Base-by-base conservation (phyloP, 2,888 invertebrate species). In the Epinotia ramella region DNA sequence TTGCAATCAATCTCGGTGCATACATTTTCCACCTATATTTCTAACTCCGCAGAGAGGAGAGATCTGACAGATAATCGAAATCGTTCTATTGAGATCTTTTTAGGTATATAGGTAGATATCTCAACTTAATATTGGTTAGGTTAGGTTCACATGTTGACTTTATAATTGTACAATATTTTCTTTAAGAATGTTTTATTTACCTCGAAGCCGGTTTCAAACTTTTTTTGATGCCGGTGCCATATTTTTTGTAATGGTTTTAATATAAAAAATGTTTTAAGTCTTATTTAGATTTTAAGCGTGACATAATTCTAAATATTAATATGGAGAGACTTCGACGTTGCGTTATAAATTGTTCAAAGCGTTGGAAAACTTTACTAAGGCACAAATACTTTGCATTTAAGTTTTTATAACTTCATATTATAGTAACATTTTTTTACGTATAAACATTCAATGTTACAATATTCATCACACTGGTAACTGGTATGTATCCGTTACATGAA, bases 311-410 rank as follows among this genome's bases (percentile, higher is more conserved):
- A 72, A 72, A 76, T 72, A 66, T 56, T 53, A 1, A 53, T 53
- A 46, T 59, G 13, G 13, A 18, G 63, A 24, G 18, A 44, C 59
- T 62, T 71, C 46, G 66, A 56, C 49, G 62, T 66, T 66, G 40
- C 53, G 16, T 66, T 68, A 59, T 49, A 9, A 33, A 44, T 65
- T 70, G 64, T 69, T 65, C 20, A 40, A 70, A 69, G 33, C 16
- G 24, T 56, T 46, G 44, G 49, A 18, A 44, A 56, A 57, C 12
- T 56, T 46, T 64, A 46, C 40, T 70, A 70, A 59, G n/a, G 70
- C 74, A 74, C 74, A 70, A 74, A 69, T 59, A 49, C 59, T 46
- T 65, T 74, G 87, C 88, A 88, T 65, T 74, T 44, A 33, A 11
- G 46, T 28, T 74, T 49, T 67, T 53, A 53, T 40, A 40, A 62